Conservation (phyloP, 2,888 invertebrate genomes). For the Agrotis segetum region DNA sequence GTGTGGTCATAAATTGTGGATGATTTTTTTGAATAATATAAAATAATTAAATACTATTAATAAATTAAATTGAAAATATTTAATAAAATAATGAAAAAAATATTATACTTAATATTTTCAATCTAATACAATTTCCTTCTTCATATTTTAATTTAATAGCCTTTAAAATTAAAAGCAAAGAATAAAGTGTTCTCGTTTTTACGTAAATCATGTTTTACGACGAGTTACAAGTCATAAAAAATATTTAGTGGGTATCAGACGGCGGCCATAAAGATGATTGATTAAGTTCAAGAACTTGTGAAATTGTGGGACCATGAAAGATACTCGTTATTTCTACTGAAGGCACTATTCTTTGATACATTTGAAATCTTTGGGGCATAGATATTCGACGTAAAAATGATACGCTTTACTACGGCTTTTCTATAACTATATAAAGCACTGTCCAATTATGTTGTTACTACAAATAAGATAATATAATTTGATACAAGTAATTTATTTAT, state of each 20-base stretch:
- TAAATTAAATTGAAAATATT: too few relatives aligned
- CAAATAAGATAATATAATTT: too few relatives aligned
- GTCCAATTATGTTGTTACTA: too few relatives aligned
- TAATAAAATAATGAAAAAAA: too few relatives aligned
- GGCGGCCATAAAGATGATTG: conserved; percentile 47
- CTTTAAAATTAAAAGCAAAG: background rate
- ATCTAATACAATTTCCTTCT: background rate
- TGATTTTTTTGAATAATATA: too few relatives aligned
- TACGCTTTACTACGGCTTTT: too few relatives aligned
- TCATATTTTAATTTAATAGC: background rate
- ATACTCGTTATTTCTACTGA: background rate
- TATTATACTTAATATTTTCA: too few relatives aligned
- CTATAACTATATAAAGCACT: too few relatives aligned
- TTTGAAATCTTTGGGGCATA: too few relatives aligned
- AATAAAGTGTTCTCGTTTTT: conserved; percentile 6
- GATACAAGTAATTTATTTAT: too few relatives aligned
- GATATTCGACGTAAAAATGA: too few relatives aligned
- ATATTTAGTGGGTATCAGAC: conserved; percentile 34
- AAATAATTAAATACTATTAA: too few relatives aligned
- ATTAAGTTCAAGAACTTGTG: conserved; percentile 12
- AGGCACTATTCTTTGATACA: background rate
- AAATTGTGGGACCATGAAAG: background rate
- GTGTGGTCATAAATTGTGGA: background rate
- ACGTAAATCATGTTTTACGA: conserved; percentile 46
- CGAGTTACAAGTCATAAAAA: conserved; percentile 41